Evolutionary conservation across 2,113 vertebrate genomes (phyloP).

Genomic region (Seriola dumerili): DNA sequence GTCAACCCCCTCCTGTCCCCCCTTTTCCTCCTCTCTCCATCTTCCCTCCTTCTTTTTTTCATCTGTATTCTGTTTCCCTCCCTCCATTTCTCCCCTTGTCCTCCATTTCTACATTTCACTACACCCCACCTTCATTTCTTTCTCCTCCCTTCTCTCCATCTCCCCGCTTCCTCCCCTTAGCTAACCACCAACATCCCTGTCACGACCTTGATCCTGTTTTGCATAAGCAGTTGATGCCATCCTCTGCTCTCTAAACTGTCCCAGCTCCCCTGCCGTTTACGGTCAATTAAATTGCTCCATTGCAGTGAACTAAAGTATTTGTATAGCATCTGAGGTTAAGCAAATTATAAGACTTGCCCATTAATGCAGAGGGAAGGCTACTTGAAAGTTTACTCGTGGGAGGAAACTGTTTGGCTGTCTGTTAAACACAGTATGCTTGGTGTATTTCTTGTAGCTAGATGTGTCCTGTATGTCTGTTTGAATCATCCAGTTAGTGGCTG

Average conservation of each 20-base stretch:
- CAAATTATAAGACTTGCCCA: constrained; percentile 20
- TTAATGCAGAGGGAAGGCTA: constrained; percentile 32
- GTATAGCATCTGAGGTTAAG: constrained; percentile 36
- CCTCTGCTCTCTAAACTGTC: constrained; percentile 45
- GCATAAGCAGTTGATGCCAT: constrained; percentile 50
- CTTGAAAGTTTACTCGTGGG: constrained; percentile 33
- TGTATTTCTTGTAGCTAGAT: constrained; percentile 25
- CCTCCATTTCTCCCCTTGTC: background rate
- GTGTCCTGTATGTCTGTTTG: constrained; percentile 29
- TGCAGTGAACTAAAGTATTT: constrained; percentile 44
- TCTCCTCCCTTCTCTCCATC: background rate
- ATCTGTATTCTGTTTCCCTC: background rate
- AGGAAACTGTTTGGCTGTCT: constrained; percentile 17
- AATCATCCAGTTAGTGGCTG: constrained; percentile 41
- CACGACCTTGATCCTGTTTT: constrained; percentile 61
- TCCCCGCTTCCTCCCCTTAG: background rate
- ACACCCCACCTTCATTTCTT: background rate
- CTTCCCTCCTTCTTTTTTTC: background rate
- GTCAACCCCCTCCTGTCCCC: background rate
- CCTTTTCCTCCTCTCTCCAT: background rate
- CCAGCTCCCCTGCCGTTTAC: constrained; percentile 42
- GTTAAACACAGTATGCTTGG: constrained; percentile 24
- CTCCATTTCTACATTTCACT: background rate
- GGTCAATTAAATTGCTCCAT: constrained; percentile 46
- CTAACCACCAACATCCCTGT: constrained; percentile 45